Conservation (phyloP, 2,888 invertebrate species). For the Cenopis cana region DNA sequence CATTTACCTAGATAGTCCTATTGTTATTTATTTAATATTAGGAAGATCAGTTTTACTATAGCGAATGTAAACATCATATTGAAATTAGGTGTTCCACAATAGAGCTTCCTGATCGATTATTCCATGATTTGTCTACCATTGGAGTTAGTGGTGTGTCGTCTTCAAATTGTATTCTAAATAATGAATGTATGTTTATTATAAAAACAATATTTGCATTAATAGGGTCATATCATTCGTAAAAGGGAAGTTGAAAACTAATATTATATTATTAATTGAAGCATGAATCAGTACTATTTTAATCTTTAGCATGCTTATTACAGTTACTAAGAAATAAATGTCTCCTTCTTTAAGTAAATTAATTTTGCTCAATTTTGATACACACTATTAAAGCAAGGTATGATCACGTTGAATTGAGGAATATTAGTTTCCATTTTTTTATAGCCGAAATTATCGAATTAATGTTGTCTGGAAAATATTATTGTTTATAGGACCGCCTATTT, state of each 20-base stretch:
- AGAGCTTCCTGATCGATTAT: constrained; percentile 77
- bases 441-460: too few relatives aligned
- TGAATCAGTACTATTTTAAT: background rate
- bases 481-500: too few relatives aligned
- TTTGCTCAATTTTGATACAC: constrained; percentile 11
- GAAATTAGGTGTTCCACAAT: constrained; percentile 72
- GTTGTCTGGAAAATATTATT: too few relatives aligned
- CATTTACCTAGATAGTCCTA: constrained; percentile 76
- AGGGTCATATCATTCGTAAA: constrained; percentile 8
- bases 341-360: background rate
- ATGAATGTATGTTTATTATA: constrained; percentile 38
- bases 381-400: background rate
- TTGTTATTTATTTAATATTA: constrained; percentile 77
- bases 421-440: background rate
- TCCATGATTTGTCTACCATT: constrained; percentile 70
- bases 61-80: constrained; percentile 66
- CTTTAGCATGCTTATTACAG: background rate
- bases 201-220: constrained; percentile 1
- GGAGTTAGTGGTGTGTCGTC: constrained; percentile 54
- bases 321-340: background rate
- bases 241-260: background rate
- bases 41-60: constrained; percentile 72
- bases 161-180: constrained; percentile 38
- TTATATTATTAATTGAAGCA: background rate
- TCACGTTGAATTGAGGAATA: background rate